Conservation (phyloP, 1,140 invertebrate species). For the Pseudomyrmex concolor region DNA sequence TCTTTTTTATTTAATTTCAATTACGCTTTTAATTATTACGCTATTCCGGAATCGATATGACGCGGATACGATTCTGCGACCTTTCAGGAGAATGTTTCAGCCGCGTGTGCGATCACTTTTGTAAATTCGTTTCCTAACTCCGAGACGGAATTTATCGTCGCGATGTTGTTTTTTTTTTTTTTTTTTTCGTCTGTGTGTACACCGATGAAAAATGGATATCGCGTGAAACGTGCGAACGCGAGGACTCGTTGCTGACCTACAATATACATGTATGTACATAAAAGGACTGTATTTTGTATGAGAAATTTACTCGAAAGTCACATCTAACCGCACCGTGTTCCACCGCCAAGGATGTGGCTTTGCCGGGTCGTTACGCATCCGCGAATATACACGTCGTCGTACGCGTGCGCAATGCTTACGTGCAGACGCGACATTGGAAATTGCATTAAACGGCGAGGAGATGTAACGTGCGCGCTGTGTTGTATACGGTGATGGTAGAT, state of each 20-base stretch:
- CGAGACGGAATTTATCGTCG: slow-evolving; percentile 56
- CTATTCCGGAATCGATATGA: too few species aligned
- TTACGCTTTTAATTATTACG: too few species aligned
- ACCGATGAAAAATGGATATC: slow-evolving; percentile 50
- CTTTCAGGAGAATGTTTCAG: not conserved
- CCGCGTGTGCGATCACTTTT: slow-evolving; percentile 13
- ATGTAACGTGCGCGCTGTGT: not conserved
- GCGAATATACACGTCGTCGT: not conserved
- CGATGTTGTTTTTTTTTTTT: slow-evolving; percentile 15
- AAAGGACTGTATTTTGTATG: not conserved
- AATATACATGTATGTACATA: not conserved
- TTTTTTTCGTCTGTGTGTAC: not conserved
- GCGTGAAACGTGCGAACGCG: slow-evolving; percentile 33
- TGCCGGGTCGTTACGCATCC: slow-evolving; percentile 18
- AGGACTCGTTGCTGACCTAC: slow-evolving; percentile 28
- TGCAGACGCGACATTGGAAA: slow-evolving; percentile 67
- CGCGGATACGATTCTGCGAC: too few species aligned
- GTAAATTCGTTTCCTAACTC: slow-evolving; percentile 54
- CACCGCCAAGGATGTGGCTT: too few species aligned
- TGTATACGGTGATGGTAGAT: slow-evolving; percentile 1
- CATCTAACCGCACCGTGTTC: not conserved
- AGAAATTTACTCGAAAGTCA: slow-evolving; percentile 36
- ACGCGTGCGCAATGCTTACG: slow-evolving; percentile 36
- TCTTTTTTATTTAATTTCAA: too few species aligned
- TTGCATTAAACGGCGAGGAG: slow-evolving; percentile 67